Percentiles rank a stretch among this genome's conserved stretches.
Evolutionary conservation across 2,797 vertebrate genomes (phyloP).

Genomic region (Pogonophryne albipinna): DNA sequence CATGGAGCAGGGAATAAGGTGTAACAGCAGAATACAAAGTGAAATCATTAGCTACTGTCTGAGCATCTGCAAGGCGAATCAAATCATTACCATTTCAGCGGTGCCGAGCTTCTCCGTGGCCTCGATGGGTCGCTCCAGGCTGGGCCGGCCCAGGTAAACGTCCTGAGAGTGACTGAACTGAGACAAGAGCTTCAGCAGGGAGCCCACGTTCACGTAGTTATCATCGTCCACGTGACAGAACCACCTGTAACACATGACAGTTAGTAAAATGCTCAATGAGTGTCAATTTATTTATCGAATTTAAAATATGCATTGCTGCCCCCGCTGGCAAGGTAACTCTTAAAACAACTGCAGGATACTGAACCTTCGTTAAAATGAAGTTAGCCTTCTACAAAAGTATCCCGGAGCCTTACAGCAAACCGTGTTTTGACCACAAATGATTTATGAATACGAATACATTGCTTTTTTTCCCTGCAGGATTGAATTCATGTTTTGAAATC

Average conservation of each 20-base stretch:
- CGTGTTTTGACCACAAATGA: too few species aligned
- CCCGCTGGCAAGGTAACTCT: too few species aligned
- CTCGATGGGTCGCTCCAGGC: constrained; percentile 95
- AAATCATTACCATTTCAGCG: constrained; percentile 81
- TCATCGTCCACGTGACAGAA: constrained; percentile 98
- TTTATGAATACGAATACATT: too few species aligned
- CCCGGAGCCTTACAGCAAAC: too few species aligned
- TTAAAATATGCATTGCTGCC: too few species aligned
- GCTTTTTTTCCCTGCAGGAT: too few species aligned
- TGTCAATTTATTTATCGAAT: not conserved
- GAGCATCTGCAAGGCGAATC: fast-evolving
- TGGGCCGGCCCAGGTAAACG: constrained; percentile 93
- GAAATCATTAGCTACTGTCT: too few species aligned
- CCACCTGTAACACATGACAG: constrained; percentile 85
- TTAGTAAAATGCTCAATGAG: not conserved
- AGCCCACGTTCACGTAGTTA: constrained; percentile 91
- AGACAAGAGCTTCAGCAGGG: constrained; percentile 89
- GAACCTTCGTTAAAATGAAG: too few species aligned
- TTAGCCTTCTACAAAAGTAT: too few species aligned
- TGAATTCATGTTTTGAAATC: too few species aligned
- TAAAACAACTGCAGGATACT: too few species aligned
- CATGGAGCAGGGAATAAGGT: not conserved
- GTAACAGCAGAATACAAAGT: not conserved
- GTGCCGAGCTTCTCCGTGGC: constrained; percentile 87
- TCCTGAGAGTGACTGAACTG: constrained; percentile 91